Evolutionary conservation across 2,888 invertebrate genomes (phyloP), one percentile per base, ranked within the genome.

Genomic region (Acanthosepion lycidas): DNA sequence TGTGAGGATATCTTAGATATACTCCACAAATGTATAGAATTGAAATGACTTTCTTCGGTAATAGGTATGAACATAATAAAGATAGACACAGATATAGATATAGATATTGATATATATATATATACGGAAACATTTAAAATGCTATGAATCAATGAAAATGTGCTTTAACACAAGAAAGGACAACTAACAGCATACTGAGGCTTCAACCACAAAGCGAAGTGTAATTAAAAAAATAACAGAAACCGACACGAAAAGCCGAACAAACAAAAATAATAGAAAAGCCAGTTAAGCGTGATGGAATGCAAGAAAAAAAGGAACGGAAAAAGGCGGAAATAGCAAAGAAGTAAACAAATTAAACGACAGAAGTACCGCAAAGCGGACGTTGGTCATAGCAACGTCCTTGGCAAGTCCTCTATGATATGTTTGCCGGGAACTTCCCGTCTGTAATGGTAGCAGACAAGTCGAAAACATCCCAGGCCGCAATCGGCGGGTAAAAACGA

Each of bases 351-450:
- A 33, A 78, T 78, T 78, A n/a, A 78, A 78, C n/a, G 78, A 78
- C 78, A 78, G 78, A 78, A 78, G 78, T 78, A 78, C 78, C 78
- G 78, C 78, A 18, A 78, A n/a, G 78, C 18, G 78, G 78, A 78
- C 78, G 78, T 78, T 78, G 78, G 78, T 78, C 78, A 78, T 78
- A 78, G 78, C 78, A 78, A 78, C 78, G 78, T 78, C 78, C 78
- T 78, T 78, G 78, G 78, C n/a, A 78, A 78, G 78, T 78, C 78
- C 78, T 78, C 78, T 78, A 78, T 78, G 78, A 78, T 78, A 78
- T n/a, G n/a, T 78, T 78, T 78, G n/a, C 78, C 78, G 78, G 78
- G 78, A 78, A 78, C 78, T 33, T 78, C 78, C 78, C 78, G 78
- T 78, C 78, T 78, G 78, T 78, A 78, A 78, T n/a, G n/a, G 78